Evolutionary conservation across 2,797 vertebrate species (phyloP).

Genomic region (Helostoma temminkii): DNA sequence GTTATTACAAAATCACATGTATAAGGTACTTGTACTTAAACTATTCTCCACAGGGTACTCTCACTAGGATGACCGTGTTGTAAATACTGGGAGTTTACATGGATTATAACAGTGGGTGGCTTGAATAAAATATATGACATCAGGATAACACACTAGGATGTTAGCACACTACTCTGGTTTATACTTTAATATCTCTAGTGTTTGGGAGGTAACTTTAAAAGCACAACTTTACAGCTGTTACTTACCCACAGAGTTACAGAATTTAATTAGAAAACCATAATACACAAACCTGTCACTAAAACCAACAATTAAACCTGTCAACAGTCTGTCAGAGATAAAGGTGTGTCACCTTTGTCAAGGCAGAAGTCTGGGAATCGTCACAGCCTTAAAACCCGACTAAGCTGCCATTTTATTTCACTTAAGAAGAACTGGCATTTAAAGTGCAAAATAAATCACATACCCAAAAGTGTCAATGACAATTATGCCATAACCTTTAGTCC

Average conservation of each 20-base stretch:
- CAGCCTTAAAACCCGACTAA: accelerated
- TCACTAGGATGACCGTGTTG: too few relatives aligned
- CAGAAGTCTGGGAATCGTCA: neutral
- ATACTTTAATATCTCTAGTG: too few relatives aligned
- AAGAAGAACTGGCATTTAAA: neutral
- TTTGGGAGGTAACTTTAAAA: too few relatives aligned
- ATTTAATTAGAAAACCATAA: neutral
- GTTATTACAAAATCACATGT: too few relatives aligned
- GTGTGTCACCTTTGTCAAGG: conserved; percentile 7
- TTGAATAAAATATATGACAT: too few relatives aligned
- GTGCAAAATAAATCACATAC: neutral
- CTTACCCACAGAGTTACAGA: neutral
- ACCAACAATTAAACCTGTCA: neutral
- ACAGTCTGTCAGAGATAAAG: neutral
- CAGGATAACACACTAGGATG: too few relatives aligned
- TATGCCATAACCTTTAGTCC: conserved; percentile 17
- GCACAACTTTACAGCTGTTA: neutral
- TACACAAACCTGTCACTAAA: neutral
- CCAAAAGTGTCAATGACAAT: conserved; percentile 2
- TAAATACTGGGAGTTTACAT: too few relatives aligned
- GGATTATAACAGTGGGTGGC: too few relatives aligned
- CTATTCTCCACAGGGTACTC: too few relatives aligned
- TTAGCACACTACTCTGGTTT: too few relatives aligned
- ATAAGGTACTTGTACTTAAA: too few relatives aligned
- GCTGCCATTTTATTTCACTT: neutral